Evolutionary conservation across 2,888 invertebrate species (phyloP).

Genomic region (Germaria angustata): DNA sequence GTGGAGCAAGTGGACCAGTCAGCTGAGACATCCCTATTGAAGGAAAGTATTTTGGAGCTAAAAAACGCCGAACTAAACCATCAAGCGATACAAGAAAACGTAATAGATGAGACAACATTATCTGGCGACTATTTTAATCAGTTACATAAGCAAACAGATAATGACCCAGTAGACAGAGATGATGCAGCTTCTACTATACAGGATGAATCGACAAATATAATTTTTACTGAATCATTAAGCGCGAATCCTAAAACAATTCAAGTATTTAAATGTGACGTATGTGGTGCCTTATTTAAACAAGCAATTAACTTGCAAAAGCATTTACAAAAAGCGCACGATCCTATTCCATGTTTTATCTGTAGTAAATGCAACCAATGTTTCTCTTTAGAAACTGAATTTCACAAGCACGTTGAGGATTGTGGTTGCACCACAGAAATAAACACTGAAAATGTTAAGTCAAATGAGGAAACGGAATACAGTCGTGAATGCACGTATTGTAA

Average conservation of each 20-base stretch:
- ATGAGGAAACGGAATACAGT: conserved; percentile 10
- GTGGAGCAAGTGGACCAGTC: background rate
- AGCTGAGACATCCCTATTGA: background rate
- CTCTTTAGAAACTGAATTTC: conserved; percentile 58
- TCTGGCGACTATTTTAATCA: background rate
- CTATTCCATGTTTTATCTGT: conserved; percentile 32
- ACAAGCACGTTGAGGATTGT: conserved; percentile 55
- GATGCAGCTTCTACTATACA: background rate
- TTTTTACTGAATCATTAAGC: background rate
- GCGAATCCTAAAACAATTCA: conserved; percentile 1
- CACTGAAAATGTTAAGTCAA: background rate
- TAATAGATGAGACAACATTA: background rate
- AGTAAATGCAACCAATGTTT: conserved; percentile 68
- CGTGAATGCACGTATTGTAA: conserved; percentile 72
- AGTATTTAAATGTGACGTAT: conserved; percentile 72
- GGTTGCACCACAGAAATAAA: background rate
- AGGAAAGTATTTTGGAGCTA: background rate
- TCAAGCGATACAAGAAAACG: background rate
- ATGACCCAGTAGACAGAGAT: background rate
- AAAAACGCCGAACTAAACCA: background rate
- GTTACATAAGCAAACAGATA: background rate
- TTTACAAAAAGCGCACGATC: conserved; percentile 68
- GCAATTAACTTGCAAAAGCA: conserved; percentile 73
- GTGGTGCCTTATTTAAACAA: conserved; percentile 75
- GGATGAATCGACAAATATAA: background rate